Base-by-base conservation (phyloP, 2,888 invertebrate genomes). In the Parasteatoda lunata region DNA sequence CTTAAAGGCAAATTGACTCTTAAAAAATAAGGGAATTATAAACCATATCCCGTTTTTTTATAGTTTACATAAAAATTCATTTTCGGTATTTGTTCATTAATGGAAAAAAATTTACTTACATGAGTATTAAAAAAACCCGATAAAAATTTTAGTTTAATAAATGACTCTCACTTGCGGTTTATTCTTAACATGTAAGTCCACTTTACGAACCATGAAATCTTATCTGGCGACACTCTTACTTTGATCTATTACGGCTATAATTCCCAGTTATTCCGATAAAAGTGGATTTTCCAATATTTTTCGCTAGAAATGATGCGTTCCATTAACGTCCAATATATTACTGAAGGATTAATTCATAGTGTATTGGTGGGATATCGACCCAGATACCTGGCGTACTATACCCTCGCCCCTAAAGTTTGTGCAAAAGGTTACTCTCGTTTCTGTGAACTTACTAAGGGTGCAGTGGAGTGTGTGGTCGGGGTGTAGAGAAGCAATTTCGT, bases 291-390 rank as follows among this genome's bases (percentile, higher is more conserved):
- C 70, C 79, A 52, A 80, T 80, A 80, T 80, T 72, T 80, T 80
- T 80, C 79, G 72, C 79, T 65, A 80, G 65, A 80, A 54, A 80
- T 80, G 71, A 79, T 72, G 72, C 72, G 72, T 80, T 72, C 79
- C 79, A 80, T 80, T 80, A 80, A 64, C 79, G 79, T 80, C 79
- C 65, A 80, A 59, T 80, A 66, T 66, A 80, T 80, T 80, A 80
- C 47, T 45, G 47, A 64, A 65, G 79, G 79, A 71, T 80, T 80
- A 80, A 30, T 45, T 65, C 66, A 68, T 68, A 68, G 77, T 49
- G 66, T 76, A 45, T 49, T 48, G 45, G 11, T 3, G 45, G n/a
- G 15, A 49, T 77, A 77, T 77, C 66, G 72, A 70, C 49, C 78
- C 59, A 48, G 70, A 49, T 59, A 71, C 71, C 78, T 64, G 70